Evolutionary conservation across 2,113 vertebrate species (phyloP), one percentile per base, ranked within the genome.

Genomic region (Pseudolaguvia tuberculata): DNA sequence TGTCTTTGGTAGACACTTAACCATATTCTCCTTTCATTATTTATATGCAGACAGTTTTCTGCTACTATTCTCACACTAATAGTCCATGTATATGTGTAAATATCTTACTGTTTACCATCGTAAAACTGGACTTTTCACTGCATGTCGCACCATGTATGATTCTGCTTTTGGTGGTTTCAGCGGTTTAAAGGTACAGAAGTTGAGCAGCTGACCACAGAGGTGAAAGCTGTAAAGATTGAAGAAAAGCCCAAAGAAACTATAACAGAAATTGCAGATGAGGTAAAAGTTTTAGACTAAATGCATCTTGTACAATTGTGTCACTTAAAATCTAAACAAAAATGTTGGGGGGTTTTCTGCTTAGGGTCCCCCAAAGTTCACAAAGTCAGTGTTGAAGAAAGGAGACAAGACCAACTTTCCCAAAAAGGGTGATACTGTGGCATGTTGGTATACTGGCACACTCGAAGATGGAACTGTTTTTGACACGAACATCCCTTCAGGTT

Each of bases 391-490:
- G 23, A 98, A 98, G 84, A 98, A 97, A 77, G 97, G 97, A 0
- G 96, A 98, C 83, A 98, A 98, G 88, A 86, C 88, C 25, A 97
- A 96, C 89, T 96, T 97, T 61, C 96, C 96, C 0, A 96, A 94
- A 88, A 98, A 98, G 78, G 96, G 97, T 0, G 96, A 99, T 29
- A 88, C 89, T 0, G 96, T 99, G 66, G 90, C 96, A 50, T 99
- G 97, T 89, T 99, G 96, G 96, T 99, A 98, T 78, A 98, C 94
- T 0, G 97, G 97, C 0, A 91, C 89, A 0, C 82, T 99, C 63
- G 94, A 94, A 84, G 95, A 99, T 5, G 97, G 96, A 1, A 98
- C 96, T 0, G 94, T 99, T 62, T 99, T 99, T 4, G 97, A 99
- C 77, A 94, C 93, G 58, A 99, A 99, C 59, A 79, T 98, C 55